A percentile compares a stretch with the other conserved stretches of the same genome.
These are phyloP conservation scores for Eugnorisma glareosa DNA, from an alignment of 2,888 invertebrate species.

Conservation along the genomic window DNA sequence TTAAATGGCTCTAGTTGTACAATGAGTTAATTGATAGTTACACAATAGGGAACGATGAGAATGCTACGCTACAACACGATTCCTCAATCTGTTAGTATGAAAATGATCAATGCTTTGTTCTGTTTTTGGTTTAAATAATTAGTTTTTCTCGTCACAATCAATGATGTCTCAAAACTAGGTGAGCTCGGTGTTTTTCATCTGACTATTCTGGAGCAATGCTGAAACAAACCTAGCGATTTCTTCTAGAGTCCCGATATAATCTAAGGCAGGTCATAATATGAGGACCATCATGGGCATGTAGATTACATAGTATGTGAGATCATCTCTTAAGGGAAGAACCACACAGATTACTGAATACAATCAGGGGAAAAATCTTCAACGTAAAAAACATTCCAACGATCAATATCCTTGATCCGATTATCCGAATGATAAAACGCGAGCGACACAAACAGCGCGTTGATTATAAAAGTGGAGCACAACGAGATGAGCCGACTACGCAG, in stretches of 20 bases:
- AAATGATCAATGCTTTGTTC: not conserved
- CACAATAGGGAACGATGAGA: constrained; percentile 6
- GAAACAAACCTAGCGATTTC: not conserved
- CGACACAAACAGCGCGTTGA: constrained; percentile 53
- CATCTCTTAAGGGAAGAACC: not conserved
- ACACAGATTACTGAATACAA: not conserved
- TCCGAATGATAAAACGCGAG: constrained; percentile 31
- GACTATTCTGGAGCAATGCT: not conserved
- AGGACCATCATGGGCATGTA: not conserved
- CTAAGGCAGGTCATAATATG: not conserved
- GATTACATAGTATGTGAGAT: not conserved
- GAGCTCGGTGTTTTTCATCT: not conserved
- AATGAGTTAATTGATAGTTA: constrained; percentile 48
- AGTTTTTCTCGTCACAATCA: not conserved
- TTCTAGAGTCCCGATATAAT: not conserved
- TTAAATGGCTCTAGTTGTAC: constrained; percentile 32
- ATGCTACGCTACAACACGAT: constrained; percentile 1
- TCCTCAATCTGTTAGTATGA: not conserved
- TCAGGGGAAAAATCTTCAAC: constrained; percentile 3
- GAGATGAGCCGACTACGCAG: constrained; percentile 65
- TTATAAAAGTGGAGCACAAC: constrained; percentile 57
- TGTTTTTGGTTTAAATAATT: not conserved
- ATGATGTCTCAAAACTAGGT: not conserved
- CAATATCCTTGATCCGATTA: constrained; percentile 48
- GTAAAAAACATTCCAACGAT: constrained; percentile 19